A percentile compares a stretch with the other conserved stretches of the same genome.
phyloP scores from a whole-genome alignment of 2,888 invertebrate genomes.

The Spialia ferax region DNA sequence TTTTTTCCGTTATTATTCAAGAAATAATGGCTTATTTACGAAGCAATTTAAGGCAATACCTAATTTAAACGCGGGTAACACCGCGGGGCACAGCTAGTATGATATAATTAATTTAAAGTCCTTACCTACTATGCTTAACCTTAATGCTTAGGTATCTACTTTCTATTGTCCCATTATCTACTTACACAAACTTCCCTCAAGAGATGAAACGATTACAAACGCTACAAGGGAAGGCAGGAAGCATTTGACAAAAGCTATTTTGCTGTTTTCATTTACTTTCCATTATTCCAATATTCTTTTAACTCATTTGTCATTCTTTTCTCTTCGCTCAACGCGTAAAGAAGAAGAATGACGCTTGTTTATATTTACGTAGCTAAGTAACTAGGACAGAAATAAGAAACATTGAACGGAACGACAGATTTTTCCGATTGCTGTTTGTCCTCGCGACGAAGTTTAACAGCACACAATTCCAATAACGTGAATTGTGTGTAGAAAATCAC shows the following conservation, averaged over 20 bases:
- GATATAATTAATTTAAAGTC: too few species aligned
- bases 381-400: conserved; percentile 67
- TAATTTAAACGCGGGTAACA: too few species aligned
- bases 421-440: conserved; percentile 60
- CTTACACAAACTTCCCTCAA: neutral
- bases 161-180: neutral
- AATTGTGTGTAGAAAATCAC: conserved; percentile 33
- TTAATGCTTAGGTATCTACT: neutral
- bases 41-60: too few species aligned
- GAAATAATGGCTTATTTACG: too few species aligned
- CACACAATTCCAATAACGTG: conserved; percentile 20
- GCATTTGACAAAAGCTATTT: conserved; percentile 79
- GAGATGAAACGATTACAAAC: conserved; percentile 9
- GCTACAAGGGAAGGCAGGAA: conserved; percentile 67
- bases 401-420: conserved; percentile 59
- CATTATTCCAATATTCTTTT: conserved; percentile 82
- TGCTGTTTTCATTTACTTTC: conserved; percentile 82
- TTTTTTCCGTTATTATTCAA: too few species aligned
- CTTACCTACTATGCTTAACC: neutral
- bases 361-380: conserved; percentile 79
- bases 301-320: conserved; percentile 83
- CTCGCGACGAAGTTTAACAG: conserved; percentile 48
- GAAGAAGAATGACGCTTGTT: conserved; percentile 79
- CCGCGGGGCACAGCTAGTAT: too few species aligned
- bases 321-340: conserved; percentile 70